Percentiles rank a stretch among this genome's conserved stretches.
These are phyloP conservation scores for Lasioglossum morio DNA, from an alignment of 2,888 invertebrate species.

Conservation along the genomic window DNA sequence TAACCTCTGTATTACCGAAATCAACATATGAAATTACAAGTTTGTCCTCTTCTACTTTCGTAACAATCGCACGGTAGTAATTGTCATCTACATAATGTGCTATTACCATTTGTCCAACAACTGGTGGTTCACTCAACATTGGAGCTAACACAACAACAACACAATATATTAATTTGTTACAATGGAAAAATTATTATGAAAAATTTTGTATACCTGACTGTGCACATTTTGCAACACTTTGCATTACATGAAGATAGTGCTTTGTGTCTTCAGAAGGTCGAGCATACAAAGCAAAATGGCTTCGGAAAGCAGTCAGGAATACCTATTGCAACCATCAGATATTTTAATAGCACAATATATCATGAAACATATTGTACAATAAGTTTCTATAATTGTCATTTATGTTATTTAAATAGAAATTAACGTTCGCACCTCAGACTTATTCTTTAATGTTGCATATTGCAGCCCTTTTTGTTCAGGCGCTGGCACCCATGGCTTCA, in stretches of 20 bases:
- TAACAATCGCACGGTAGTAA: slow-evolving; percentile 80
- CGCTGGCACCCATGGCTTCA: slow-evolving; percentile 72
- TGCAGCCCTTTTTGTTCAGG: slow-evolving; percentile 73
- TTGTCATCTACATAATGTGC: slow-evolving; percentile 78
- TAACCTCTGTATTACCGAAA: slow-evolving; percentile 79
- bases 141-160: slow-evolving; percentile 62
- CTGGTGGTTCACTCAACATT: slow-evolving; percentile 69
- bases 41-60: slow-evolving; percentile 61
- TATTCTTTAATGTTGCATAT: slow-evolving; percentile 69
- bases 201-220: slow-evolving; percentile 66
- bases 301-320: slow-evolving; percentile 69
- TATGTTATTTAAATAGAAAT: slow-evolving; percentile 8
- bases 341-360: not conserved
- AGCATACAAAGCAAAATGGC: slow-evolving; percentile 70
- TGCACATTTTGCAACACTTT: slow-evolving; percentile 75
- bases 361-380: not conserved
- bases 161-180: not conserved
- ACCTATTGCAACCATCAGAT: slow-evolving; percentile 67
- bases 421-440: slow-evolving; percentile 67
- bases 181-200: not conserved
- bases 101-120: slow-evolving; percentile 77
- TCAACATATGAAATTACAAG: slow-evolving; percentile 78
- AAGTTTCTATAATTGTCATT: not conserved
- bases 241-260: slow-evolving; percentile 68
- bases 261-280: slow-evolving; percentile 70